Evolutionary conservation across 1,140 invertebrate genomes (phyloP), one percentile per base, ranked within the genome.

Genomic region (Heliconius melpomene): DNA sequence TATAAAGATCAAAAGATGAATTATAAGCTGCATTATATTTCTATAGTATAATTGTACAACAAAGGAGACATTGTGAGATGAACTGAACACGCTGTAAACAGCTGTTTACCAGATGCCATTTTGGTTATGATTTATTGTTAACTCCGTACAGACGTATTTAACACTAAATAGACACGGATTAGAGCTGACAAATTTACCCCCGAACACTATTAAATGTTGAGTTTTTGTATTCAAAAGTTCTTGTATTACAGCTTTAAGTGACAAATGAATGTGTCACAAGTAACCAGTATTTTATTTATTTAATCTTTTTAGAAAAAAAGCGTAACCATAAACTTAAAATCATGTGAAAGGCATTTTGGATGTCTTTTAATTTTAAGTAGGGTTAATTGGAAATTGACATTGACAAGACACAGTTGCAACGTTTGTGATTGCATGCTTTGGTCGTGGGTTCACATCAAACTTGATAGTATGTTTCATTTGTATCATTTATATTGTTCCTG

Each of bases 101-200:
- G 82, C 70, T 84, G 83, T 76, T 78, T 75, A 74, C 73, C 83
- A 84, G 83, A 84, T 84, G 80, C 73, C 75, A 75, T 71, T 80
- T 80, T 72, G 80, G 83, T 82, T 82, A 82, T 80, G 80, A 84
- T 79, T 84, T 79, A 84, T 82, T 75, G 76, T 79, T 57, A 74
- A 74, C 38, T 72, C 71, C 11, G 32, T 72, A 72, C 32, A n/a
- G 32, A 20, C 18, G 18, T 23, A 72, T 40, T 38, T 38, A 72
- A 72, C 71, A n/a, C 7, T 26, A 52, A 74, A 54, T 52, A 52
- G 50, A 66, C 16, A 66, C 11, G 60, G 60, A 66, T 66, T 66
- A 66, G 13, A 29, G 11, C 3, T 66, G 60, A 66, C 60, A 66
- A 66, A 29, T 66, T 66, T 66, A 66, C 26, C 60, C 60, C 11